phyloP scores from a whole-genome alignment of 2,797 vertebrate genomes.

The Octomys mimax region DNA sequence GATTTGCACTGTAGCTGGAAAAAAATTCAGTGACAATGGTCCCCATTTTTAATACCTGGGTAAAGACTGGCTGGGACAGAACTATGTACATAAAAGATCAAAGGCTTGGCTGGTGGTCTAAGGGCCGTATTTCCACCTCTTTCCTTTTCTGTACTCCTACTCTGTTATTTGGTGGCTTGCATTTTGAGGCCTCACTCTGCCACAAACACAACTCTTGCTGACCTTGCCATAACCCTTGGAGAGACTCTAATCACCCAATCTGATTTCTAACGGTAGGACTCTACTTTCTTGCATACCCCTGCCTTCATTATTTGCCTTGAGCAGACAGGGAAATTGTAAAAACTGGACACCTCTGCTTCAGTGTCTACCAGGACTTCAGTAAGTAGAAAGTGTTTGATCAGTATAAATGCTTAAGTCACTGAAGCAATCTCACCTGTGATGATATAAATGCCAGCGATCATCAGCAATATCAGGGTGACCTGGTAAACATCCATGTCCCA shows the following conservation, averaged over 20 bases:
- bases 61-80: background rate
- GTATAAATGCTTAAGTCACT: background rate
- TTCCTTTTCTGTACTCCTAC: background rate
- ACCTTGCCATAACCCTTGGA: background rate
- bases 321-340: background rate
- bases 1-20: background rate
- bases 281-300: background rate
- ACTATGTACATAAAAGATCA: background rate
- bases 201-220: background rate
- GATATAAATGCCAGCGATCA: conserved; percentile 91
- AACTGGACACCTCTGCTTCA: background rate
- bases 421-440: conserved; percentile 86
- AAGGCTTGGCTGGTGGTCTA: background rate
- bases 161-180: background rate
- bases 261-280: background rate
- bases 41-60: background rate
- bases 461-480: conserved; percentile 89
- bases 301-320: background rate
- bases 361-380: background rate
- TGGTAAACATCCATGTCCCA: conserved; percentile 93
- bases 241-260: background rate
- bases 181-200: fast-evolving
- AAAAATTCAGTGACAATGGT: background rate
- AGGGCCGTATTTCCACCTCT: background rate
- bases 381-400: background rate